Evolutionary conservation across 2,888 invertebrate genomes (phyloP).

Genomic region (Tiliacea aurago): DNA sequence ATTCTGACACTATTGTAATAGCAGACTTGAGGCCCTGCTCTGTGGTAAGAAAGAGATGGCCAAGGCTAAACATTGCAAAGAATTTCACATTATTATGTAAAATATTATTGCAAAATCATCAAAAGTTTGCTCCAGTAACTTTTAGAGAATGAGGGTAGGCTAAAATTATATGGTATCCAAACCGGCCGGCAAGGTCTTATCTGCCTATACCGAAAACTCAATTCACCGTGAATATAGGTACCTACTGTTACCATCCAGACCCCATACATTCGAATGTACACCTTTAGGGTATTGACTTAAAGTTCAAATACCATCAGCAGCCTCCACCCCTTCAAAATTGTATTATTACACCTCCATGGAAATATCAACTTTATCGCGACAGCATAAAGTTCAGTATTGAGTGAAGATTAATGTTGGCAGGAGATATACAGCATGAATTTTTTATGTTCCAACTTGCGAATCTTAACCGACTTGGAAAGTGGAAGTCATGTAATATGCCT

Average conservation of each 20-base stretch:
- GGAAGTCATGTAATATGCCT: conserved; percentile 56
- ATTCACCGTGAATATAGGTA: conserved; percentile 41
- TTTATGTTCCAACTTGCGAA: conserved; percentile 65
- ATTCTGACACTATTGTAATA: too few species aligned
- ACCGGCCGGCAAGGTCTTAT: conserved; percentile 28
- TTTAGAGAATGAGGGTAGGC: conserved; percentile 2
- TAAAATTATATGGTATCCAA: conserved; percentile 49
- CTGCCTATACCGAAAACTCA: conserved; percentile 43
- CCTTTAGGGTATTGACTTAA: conserved; percentile 20
- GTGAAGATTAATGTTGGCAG: conserved; percentile 39
- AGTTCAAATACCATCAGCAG: conserved; percentile 42
- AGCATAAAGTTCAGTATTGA: conserved; percentile 52
- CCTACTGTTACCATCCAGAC: conserved; percentile 24
- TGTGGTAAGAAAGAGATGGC: not conserved
- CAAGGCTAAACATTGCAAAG: not conserved
- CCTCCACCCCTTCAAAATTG: conserved; percentile 26
- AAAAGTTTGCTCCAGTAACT: conserved; percentile 33
- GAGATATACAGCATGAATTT: conserved; percentile 69
- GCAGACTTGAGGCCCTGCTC: too few species aligned
- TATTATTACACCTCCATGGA: conserved; percentile 5
- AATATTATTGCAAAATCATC: conserved; percentile 36
- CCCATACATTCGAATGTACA: conserved; percentile 30
- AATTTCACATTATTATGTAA: not conserved
- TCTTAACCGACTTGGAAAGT: conserved; percentile 51
- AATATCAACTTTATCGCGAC: conserved; percentile 31